A percentile compares a stretch with the other conserved stretches of the same genome.
These are phyloP conservation scores for Druceiella hillmani DNA, from an alignment of 2,888 invertebrate genomes.

Conservation along the genomic window DNA sequence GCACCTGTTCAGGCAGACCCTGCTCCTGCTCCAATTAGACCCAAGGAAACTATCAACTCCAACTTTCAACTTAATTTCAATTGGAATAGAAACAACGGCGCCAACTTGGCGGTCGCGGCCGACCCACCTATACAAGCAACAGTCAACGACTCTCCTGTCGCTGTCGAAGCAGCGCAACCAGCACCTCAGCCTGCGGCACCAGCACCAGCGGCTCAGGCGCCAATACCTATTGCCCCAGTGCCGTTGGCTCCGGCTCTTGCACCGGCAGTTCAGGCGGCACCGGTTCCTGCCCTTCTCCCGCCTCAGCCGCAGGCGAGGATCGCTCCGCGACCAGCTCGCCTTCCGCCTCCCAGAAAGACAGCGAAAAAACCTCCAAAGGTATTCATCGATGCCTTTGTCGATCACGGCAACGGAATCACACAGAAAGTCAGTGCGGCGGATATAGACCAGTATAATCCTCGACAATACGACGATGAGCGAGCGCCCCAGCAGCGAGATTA, in stretches of 20 bases:
- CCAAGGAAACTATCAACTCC: conserved; percentile 36
- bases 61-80: conserved; percentile 42
- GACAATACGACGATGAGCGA: conserved; percentile 34
- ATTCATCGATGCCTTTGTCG: conserved; percentile 44
- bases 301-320: conserved; percentile 22
- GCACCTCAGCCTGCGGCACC: conserved; percentile 26
- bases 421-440: conserved; percentile 39
- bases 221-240: conserved; percentile 30
- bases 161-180: conserved; percentile 7
- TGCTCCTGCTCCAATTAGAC: conserved; percentile 31
- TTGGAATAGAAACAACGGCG: conserved; percentile 36
- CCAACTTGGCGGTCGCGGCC: too few species aligned
- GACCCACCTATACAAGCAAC: too few species aligned
- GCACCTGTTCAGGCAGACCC: conserved; percentile 28
- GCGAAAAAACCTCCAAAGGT: conserved; percentile 37
- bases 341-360: conserved; percentile 14
- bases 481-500: conserved; percentile 15
- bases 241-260: conserved; percentile 17
- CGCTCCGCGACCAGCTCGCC: conserved; percentile 19
- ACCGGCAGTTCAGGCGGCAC: conserved; percentile 33
- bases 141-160: conserved; percentile 1
- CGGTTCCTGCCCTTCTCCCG: conserved; percentile 35
- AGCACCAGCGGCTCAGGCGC: conserved; percentile 36
- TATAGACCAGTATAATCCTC: conserved; percentile 31
- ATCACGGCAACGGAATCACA: conserved; percentile 38